Evolutionary conservation across 2,797 vertebrate species (phyloP).

Genomic region (Falco naumanni): DNA sequence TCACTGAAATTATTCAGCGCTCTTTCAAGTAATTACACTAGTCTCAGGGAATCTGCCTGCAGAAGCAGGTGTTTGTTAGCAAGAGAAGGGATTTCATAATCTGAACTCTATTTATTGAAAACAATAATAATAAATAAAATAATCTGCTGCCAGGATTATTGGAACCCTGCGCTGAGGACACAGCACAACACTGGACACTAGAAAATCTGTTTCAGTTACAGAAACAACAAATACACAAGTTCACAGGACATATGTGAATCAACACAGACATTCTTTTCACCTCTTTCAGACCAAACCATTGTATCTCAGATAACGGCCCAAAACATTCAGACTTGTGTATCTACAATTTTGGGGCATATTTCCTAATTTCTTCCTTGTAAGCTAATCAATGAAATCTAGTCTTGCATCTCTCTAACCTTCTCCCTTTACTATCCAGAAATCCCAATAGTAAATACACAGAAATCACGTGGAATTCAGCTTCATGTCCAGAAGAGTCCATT

Average conservation of each 20-base stretch:
- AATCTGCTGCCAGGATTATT: neutral
- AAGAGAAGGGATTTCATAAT: constrained; percentile 17
- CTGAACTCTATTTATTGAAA: neutral
- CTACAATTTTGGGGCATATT: neutral
- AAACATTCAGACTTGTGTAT: neutral
- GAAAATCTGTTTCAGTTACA: neutral
- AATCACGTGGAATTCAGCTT: neutral
- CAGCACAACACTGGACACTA: neutral
- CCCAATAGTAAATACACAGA: neutral
- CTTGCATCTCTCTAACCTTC: neutral
- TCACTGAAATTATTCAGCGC: neutral
- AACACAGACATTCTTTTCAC: neutral
- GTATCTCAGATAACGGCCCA: neutral
- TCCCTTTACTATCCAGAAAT: neutral
- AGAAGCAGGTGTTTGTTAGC: neutral
- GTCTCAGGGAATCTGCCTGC: neutral
- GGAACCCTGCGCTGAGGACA: neutral
- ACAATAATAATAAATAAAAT: neutral
- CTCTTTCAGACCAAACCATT: neutral
- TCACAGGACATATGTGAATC: neutral
- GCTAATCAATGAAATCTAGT: neutral
- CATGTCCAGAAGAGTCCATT: neutral
- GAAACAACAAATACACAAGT: neutral
- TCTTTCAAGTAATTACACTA: neutral
- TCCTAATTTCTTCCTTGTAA: neutral